A percentile compares a stretch with the other conserved stretches of the same genome.
Evolutionary conservation across 2,113 vertebrate species (phyloP).

Genomic region (Casuarius casuarius): DNA sequence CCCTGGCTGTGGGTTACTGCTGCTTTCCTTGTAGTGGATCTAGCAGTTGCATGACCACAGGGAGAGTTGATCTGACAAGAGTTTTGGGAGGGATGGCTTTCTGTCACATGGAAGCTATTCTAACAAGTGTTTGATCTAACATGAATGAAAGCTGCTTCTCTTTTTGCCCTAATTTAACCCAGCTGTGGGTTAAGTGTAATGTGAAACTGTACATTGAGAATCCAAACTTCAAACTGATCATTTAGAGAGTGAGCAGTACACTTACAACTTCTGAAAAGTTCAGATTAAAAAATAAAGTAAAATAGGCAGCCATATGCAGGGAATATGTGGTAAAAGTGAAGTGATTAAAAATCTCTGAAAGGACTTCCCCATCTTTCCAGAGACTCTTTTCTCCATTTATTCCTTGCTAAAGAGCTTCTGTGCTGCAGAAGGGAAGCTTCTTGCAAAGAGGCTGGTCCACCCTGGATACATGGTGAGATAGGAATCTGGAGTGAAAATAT

Average conservation of each 20-base stretch:
- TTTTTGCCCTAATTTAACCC: background rate
- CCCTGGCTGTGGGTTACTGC: background rate
- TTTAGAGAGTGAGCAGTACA: background rate
- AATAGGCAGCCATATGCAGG: background rate
- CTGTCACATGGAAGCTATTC: slow-evolving; percentile 5
- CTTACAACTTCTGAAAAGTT: background rate
- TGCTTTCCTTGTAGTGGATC: background rate
- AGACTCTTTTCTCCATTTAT: background rate
- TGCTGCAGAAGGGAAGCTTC: background rate
- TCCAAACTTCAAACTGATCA: background rate
- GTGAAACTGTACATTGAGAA: background rate
- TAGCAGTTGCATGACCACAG: background rate
- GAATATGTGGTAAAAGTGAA: background rate
- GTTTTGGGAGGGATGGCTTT: background rate
- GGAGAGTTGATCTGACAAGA: background rate
- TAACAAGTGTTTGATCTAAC: background rate
- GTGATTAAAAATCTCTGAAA: background rate
- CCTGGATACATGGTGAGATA: background rate
- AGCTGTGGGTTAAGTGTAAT: background rate
- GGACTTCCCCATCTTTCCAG: background rate
- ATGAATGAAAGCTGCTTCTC: slow-evolving; percentile 10
- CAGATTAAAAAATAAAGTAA: background rate
- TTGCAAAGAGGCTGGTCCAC: background rate
- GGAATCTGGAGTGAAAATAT: background rate
- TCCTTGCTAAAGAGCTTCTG: background rate